Conservation (phyloP, 1,140 invertebrate species). For the Linepithema humile region DNA sequence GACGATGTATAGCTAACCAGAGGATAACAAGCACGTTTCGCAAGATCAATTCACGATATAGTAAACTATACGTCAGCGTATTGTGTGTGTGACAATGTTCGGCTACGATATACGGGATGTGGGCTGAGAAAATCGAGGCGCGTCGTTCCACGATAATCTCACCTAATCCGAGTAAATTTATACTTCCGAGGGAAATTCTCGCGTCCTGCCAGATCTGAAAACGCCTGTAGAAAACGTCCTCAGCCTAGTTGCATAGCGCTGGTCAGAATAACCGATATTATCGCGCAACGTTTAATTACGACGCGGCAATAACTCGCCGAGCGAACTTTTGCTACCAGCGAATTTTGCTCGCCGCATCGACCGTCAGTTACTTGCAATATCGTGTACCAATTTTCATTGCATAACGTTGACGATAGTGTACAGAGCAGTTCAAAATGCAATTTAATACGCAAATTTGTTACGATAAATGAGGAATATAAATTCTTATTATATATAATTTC, state of each 20-base stretch:
- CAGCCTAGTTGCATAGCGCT: constrained; percentile 22
- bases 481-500: neutral
- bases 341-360: constrained; percentile 5
- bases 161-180: neutral
- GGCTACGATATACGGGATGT: neutral
- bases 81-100: neutral
- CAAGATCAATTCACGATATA: neutral
- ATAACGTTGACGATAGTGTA: neutral
- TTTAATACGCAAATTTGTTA: neutral
- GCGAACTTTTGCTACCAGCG: constrained; percentile 8
- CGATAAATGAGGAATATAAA: neutral
- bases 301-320: constrained; percentile 21
- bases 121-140: neutral
- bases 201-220: constrained; percentile 12
- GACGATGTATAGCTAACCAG: neutral
- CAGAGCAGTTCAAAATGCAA: neutral
- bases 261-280: constrained; percentile 43
- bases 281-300: constrained; percentile 53
- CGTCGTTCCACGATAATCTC: neutral
- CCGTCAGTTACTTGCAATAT: neutral
- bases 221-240: constrained; percentile 18
- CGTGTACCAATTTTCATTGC: constrained; percentile 30
- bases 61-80: neutral
- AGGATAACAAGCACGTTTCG: neutral
- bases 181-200: neutral